Base-by-base conservation (phyloP, 1,140 invertebrate species). In the Lepidostoma basale region DNA sequence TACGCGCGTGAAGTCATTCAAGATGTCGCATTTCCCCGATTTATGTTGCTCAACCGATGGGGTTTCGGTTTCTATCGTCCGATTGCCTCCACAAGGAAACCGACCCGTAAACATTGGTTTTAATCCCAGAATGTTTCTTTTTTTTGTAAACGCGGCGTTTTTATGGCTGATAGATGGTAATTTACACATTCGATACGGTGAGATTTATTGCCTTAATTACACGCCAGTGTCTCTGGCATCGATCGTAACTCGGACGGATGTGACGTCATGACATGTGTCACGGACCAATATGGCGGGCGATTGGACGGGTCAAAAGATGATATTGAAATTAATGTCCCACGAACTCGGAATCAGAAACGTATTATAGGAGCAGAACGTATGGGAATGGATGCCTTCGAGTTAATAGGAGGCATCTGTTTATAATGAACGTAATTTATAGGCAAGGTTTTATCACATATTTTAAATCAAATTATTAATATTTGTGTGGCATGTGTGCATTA, bases 121-220 rank as follows among this genome's bases (percentile, higher is more conserved):
- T 45, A 56, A 56, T 33, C 44, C 39, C 36, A 23, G 12, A 10
- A 22, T 28, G 40, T 62, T 49, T 64, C 62, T 23, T 16, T 52
- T 52, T 64, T 64, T 52, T 9, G 39, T 60, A 18, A 33, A 36
- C 12, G 36, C 58, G 62, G 45, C 47, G 20, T 64, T 64, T 64
- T 64, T 64, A 64, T 64, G 45, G 62, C 45, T 39, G 62, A 64
- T 64, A 64, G 62, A 64, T 64, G 62, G 45, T 64, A 64, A 64
- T 64, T 64, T 64, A 64, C 62, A 64, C 44, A 64, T 64, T 64
- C 62, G 62, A 54, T 64, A 64, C 47, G 44, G 62, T 33, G 28
- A 64, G 62, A 64, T 64, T 64, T 64, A 64, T 64, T 25, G 62
- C 30, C 45, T 64, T 64, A 64, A 64, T 64, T 64, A 64, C 45